Base-by-base conservation (phyloP, 2,888 invertebrate genomes). In the Caenorhabditis sinica region DNA sequence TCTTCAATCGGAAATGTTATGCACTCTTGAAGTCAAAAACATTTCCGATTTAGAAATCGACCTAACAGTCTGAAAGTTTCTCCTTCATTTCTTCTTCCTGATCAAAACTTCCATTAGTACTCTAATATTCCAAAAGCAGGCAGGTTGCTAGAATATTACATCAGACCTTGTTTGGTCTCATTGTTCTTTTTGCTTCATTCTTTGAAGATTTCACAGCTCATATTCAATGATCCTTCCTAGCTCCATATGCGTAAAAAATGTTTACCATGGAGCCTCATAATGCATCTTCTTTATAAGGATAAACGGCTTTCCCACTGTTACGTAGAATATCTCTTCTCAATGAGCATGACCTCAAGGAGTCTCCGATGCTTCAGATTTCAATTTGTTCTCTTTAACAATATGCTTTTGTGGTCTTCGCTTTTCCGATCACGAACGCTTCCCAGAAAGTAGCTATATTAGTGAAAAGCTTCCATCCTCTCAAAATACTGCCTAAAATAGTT, bases 91-190 rank as follows among this genome's bases (percentile, higher is more conserved):
- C 13, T 43, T 43, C 43, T 43, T 63, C n/a, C 43, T 6, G 43
- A 63, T 33, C n/a, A 63, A 33, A n/a, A 28, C 1, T 30, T 15
- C 25, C 28, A 11, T 58, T 11, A 30, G n/a, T 53, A 30, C 15
- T 33, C 1, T 40, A 40, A 63, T 40, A 79, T 65, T 49, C 36
- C 25, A 43, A 51, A 69, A 60, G 11, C 15, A 17, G 33, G n/a
- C 51, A 28, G 23, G 33, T 30, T 45, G 30, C 65, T 80, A 80
- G 80, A 80, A 80, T 80, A 80, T 80, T 72, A 80, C 45, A 80
- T 45, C 23, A 65, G 53, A 17, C 25, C 56, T 15, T n/a, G 5
- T 65, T 72, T 71, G 71, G 33, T 61, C 45, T 40, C 63, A 71
- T 79, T 79, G 71, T 71, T 65, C 45, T 5, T 17, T 25, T 36